A percentile compares a stretch with the other conserved stretches of the same genome.
phyloP scores from a whole-genome alignment of 2,888 invertebrate species.

The Andrena praecox region DNA sequence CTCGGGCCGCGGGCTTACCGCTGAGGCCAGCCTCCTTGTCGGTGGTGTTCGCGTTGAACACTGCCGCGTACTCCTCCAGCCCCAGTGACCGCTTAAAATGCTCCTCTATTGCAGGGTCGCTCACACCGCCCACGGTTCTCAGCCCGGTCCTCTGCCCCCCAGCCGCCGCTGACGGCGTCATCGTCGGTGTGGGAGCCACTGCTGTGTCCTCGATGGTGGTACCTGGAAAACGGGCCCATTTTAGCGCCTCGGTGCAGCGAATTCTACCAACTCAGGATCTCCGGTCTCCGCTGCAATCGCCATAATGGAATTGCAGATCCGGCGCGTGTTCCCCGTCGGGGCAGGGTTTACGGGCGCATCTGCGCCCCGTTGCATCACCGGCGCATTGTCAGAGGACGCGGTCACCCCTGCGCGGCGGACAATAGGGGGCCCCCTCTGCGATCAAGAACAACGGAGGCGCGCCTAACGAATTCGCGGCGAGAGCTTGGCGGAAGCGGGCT shows the following conservation, averaged over 20 bases:
- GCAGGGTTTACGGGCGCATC: conserved; percentile 56
- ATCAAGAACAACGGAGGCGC: conserved; percentile 46
- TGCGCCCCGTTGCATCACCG: conserved; percentile 54
- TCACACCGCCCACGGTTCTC: conserved; percentile 77
- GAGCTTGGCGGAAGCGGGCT: conserved; percentile 6
- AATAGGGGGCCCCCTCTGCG: conserved; percentile 50
- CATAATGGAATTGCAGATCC: background rate
- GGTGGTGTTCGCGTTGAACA: conserved; percentile 79
- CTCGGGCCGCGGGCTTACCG: conserved; percentile 71
- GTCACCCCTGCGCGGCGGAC: conserved; percentile 51
- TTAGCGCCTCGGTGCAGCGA: background rate
- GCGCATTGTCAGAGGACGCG: conserved; percentile 60
- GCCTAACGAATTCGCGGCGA: conserved; percentile 54
- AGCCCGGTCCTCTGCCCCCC: conserved; percentile 81
- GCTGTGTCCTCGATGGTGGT: conserved; percentile 82
- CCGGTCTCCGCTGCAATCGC: too few relatives aligned
- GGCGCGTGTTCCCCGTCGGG: conserved; percentile 35
- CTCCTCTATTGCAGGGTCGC: conserved; percentile 97
- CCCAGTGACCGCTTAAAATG: conserved; percentile 97
- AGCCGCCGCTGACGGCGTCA: conserved; percentile 80
- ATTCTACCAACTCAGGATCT: background rate
- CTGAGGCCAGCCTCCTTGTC: conserved; percentile 83
- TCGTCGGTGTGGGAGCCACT: conserved; percentile 80
- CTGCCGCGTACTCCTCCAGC: conserved; percentile 86
- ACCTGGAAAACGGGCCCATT: conserved; percentile 67